Conservation (phyloP, 2,113 vertebrate genomes). For the Morone chrysops region DNA sequence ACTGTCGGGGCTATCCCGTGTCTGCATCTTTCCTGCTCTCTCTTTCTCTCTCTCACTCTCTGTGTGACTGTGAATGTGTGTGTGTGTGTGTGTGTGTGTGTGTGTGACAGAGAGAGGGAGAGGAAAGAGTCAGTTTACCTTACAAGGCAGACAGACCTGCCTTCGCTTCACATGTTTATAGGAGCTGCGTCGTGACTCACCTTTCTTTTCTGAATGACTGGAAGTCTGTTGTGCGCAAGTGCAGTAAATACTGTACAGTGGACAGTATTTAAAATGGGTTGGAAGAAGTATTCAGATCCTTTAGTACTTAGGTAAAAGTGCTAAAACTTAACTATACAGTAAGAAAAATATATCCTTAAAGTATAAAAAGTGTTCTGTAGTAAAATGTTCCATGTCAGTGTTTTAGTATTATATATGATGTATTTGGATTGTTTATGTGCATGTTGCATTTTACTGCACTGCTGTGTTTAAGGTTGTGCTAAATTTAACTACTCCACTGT, state of each 20-base stretch:
- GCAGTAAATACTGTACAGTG: background rate
- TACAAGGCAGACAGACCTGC: conserved; percentile 82
- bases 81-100: conserved; percentile 16
- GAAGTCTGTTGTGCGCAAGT: background rate
- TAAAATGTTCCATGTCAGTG: background rate
- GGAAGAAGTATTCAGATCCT: background rate
- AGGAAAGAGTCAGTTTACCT: conserved; percentile 72
- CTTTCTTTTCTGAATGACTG: conserved; percentile 60
- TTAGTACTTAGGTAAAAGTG: background rate
- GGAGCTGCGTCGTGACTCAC: conserved; percentile 57
- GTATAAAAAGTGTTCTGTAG: too few relatives aligned
- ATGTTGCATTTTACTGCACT: background rate
- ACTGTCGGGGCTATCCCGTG: conserved; percentile 55
- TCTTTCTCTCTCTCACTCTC: background rate
- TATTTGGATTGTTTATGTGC: background rate
- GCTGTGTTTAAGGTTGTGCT: background rate
- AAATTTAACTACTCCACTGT: background rate
- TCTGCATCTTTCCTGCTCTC: conserved; percentile 55
- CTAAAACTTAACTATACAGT: too few relatives aligned
- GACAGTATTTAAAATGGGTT: background rate
- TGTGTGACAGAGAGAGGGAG: background rate
- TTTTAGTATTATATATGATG: background rate
- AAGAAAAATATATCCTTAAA: too few relatives aligned
- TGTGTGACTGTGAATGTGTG: conserved; percentile 2
- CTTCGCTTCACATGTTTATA: conserved; percentile 49